These are phyloP conservation scores for Oxystoma pomonae DNA, from an alignment of 2,888 invertebrate genomes.

Conservation along the genomic window DNA sequence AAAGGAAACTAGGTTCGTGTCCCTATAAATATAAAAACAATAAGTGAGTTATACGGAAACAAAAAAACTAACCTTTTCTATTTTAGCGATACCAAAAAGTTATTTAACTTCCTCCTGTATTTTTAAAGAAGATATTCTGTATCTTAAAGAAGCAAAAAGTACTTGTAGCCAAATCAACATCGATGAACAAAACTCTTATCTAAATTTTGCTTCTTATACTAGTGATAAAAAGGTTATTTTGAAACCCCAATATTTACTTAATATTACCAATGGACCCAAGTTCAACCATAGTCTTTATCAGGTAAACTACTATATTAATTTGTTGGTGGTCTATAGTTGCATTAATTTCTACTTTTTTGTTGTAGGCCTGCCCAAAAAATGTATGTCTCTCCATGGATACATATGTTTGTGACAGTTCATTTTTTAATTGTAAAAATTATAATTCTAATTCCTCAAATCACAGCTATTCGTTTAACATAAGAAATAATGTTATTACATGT, in stretches of 20 bases:
- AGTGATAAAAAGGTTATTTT: constrained; percentile 6
- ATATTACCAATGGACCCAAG: neutral
- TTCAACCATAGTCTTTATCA: neutral
- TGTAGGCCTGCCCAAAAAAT: constrained; percentile 41
- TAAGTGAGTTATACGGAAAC: no score
- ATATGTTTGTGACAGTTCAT: constrained; percentile 37
- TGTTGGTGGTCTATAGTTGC: neutral
- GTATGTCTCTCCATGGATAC: constrained; percentile 39
- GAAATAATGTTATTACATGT: constrained; percentile 33
- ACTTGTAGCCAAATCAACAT: constrained; percentile 45
- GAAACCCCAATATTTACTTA: neutral
- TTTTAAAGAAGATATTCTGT: constrained; percentile 44
- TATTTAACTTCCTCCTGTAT: constrained; percentile 41
- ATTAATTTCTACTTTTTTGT: constrained; percentile 21
- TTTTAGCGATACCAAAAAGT: constrained; percentile 40
- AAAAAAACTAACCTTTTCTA: no score
- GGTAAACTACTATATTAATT: neutral
- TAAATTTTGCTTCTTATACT: constrained; percentile 35
- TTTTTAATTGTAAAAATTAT: constrained; percentile 34
- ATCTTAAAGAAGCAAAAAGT: constrained; percentile 46
- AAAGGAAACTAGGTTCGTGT: constrained; percentile 33
- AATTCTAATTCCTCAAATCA: constrained; percentile 25
- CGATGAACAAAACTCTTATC: constrained; percentile 33
- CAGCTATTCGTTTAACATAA: constrained; percentile 27
- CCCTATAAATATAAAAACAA: neutral